phyloP scores from a whole-genome alignment of 2,113 vertebrate genomes.

The Sapajus apella region DNA sequence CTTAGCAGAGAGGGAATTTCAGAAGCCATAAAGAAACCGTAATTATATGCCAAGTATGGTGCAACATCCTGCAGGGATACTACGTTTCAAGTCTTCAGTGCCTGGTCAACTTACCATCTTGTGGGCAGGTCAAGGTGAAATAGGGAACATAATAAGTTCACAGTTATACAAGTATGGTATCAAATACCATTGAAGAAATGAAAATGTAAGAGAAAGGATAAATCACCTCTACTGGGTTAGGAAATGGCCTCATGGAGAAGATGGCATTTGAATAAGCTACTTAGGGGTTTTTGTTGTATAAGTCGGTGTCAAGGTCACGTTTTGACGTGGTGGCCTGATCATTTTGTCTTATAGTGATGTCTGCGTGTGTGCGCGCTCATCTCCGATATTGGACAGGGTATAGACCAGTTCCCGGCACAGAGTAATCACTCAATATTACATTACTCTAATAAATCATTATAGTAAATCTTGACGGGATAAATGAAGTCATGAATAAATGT shows the following conservation, averaged over 20 bases:
- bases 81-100: background rate
- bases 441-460: background rate
- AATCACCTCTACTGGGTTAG: background rate
- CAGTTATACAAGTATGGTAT: background rate
- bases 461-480: background rate
- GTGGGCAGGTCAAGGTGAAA: background rate
- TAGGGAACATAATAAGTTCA: background rate
- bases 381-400: background rate
- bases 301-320: background rate
- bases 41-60: background rate
- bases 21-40: background rate
- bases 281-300: background rate
- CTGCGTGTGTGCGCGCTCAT: background rate
- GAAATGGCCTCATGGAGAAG: background rate
- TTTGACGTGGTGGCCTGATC: background rate
- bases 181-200: background rate
- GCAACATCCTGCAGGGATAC: background rate
- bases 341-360: background rate
- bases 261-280: background rate
- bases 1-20: background rate
- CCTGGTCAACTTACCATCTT: background rate
- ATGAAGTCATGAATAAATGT: background rate
- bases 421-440: background rate
- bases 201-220: background rate
- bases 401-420: background rate